Base-by-base conservation (phyloP, 2,888 invertebrate species). In the Empis stercorea region DNA sequence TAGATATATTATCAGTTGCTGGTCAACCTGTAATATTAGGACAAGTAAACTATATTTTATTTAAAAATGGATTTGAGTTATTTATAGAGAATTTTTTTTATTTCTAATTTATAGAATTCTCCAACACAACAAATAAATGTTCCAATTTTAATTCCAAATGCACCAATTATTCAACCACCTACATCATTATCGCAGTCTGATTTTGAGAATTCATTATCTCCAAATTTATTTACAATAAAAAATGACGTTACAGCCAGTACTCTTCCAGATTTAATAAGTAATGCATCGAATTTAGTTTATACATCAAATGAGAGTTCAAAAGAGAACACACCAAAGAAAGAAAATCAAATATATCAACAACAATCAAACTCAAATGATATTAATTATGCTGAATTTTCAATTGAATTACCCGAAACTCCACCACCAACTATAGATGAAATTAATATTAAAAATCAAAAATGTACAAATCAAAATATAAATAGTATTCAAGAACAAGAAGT, bases 371-470 rank as follows among this genome's bases (percentile, higher is more conserved):
- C n/a, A 34, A 30, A n/a, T 42, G 46, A 37, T 43, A 27, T 43
- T 44, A 15, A 15, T 50, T 43, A 40, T 47, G 37, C n/a, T 39
- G 65, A 66, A 44, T 65, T 56, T 52, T 57, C 64, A 16, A 68
- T 68, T 46, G 68, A 68, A 47, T 34, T 68, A 47, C 61, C 66
- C 9, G 62, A 61, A 48, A 41, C 32, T n/a, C 14, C n/a, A 39
- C 13, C 23, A 32, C 14, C 17, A 4, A 42, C 45, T 27, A 44
- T 9, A 27, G 7, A 4, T 2, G 46, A 23, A 16, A 46, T 14
- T 37, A 40, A 11, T 13, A 14, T 34, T 15, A 43, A 45, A 17
- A 43, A 13, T 39, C 41, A 10, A 45, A 17, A 48, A 9, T 48
- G 34, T 47, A 11, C 49, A 51, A 32, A 46, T 40, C 49, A 52